Evolutionary conservation across 2,888 invertebrate species (phyloP), one percentile per base, ranked within the genome.

Genomic region (Scaptomyza reducta): DNA sequence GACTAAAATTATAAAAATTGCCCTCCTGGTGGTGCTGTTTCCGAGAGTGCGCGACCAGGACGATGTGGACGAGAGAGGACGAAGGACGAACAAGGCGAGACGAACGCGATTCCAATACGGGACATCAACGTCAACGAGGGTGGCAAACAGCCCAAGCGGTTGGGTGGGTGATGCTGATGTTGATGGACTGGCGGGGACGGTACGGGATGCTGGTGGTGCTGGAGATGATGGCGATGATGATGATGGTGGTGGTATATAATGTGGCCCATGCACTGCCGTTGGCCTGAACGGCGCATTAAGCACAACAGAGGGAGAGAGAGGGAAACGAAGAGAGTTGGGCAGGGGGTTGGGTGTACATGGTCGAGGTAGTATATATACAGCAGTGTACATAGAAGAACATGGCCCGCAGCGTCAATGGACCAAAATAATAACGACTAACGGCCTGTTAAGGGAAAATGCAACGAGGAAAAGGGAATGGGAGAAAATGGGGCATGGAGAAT

Each of bases 391-490:
- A 79, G 74, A 65, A 79, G 74, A 65, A 57, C 61, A 77, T 77
- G 80, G 88, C 88, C 82, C 83, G 86, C 86, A 87, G 85, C 89
- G 82, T 90, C 90, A 90, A 90, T 90, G 90, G 90, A 90, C 90
- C 90, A 89, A 90, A 90, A 89, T 89, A 89, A 89, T 89, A 79
- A 86, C 86, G 86, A 84, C 83, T 82, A 83, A 86, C 79, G 82
- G 82, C 82, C 82, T 82, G 82, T 82, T 82, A 82, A 84, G 82
- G 82, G 78, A 84, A 84, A 79, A 76, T 80, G 82, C 86, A 83
- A 58, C 68, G 60, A 55, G 77, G 33, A 44, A 58, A 50, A 57
- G 54, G 69, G 16, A 44, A 7, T n/a, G 33, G 41, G 14, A 50
- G 16, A 40, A 40, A 40, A 27, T 65, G 70, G 70, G 59, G 60